These are phyloP conservation scores for Anguilla obscura DNA, from an alignment of 2,797 vertebrate genomes.

Conservation along the genomic window DNA sequence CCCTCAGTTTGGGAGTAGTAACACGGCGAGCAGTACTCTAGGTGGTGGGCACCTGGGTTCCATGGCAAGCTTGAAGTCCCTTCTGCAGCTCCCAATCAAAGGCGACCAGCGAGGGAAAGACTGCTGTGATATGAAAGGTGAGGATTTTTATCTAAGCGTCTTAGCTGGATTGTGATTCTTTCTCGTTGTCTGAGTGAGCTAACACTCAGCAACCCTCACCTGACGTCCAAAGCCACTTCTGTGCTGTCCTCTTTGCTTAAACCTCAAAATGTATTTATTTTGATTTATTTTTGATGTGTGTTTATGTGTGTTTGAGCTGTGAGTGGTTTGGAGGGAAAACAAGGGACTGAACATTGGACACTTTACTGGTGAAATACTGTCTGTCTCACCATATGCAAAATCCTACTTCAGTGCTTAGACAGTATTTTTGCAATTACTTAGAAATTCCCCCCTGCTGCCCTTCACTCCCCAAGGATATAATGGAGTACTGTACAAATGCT, in stretches of 20 bases:
- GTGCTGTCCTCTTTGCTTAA: neutral
- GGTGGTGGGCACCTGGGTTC: conserved; percentile 73
- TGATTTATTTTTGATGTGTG: conserved; percentile 18
- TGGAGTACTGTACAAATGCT: neutral
- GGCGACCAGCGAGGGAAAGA: conserved; percentile 78
- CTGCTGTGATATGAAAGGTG: conserved; percentile 72
- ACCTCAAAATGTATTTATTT: neutral
- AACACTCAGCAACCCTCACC: no score
- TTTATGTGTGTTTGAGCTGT: conserved; percentile 9
- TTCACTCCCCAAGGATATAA: neutral
- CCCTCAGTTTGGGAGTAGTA: conserved; percentile 75
- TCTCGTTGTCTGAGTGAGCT: neutral
- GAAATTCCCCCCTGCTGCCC: neutral
- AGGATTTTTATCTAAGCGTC: conserved; percentile 29
- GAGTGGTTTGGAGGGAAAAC: neutral
- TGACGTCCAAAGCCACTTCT: conserved; percentile 22
- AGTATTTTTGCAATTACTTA: neutral
- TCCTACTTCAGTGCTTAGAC: neutral
- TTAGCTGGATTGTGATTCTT: neutral
- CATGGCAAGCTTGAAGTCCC: conserved; percentile 83
- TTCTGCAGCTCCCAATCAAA: conserved; percentile 85
- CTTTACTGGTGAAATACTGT: neutral
- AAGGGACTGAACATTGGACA: no score
- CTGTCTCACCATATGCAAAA: neutral
- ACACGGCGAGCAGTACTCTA: conserved; percentile 66